Conservation (phyloP, 1,140 invertebrate species). For the Ctenoplectra terminalis region DNA sequence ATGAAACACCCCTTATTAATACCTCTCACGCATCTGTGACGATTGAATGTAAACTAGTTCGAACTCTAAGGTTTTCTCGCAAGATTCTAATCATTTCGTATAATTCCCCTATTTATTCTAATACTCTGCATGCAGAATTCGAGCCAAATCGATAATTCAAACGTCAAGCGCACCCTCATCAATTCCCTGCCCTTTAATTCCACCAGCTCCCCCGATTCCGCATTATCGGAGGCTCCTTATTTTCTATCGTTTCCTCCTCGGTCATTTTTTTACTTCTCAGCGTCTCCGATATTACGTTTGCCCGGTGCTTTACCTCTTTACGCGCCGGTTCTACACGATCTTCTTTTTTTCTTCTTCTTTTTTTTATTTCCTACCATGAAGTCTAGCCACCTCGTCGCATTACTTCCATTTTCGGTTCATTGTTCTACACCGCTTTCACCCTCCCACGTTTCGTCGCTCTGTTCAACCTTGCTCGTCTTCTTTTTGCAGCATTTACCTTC, state of each 20-base stretch:
- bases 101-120: background rate
- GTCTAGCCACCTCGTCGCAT: background rate
- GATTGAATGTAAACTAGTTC: no score
- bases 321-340: conserved; percentile 1
- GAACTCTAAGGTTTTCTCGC: no score
- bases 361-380: background rate
- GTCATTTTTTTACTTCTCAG: conserved; percentile 2
- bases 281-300: conserved; percentile 13
- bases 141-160: conserved; percentile 2
- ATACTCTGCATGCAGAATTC: background rate
- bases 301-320: conserved; percentile 11
- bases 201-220: background rate
- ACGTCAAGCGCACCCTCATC: background rate
- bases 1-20: no score
- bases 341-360: no score
- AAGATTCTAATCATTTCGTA: background rate
- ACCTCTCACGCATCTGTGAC: no score
- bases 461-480: background rate
- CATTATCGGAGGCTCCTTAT: background rate
- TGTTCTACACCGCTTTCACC: conserved; percentile 5
- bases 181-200: conserved; percentile 16
- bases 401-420: conserved; percentile 27
- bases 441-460: background rate
- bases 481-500: conserved; percentile 16
- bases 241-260: background rate